phyloP scores from a whole-genome alignment of 2,888 invertebrate species.

The Mallateleia sp. region DNA sequence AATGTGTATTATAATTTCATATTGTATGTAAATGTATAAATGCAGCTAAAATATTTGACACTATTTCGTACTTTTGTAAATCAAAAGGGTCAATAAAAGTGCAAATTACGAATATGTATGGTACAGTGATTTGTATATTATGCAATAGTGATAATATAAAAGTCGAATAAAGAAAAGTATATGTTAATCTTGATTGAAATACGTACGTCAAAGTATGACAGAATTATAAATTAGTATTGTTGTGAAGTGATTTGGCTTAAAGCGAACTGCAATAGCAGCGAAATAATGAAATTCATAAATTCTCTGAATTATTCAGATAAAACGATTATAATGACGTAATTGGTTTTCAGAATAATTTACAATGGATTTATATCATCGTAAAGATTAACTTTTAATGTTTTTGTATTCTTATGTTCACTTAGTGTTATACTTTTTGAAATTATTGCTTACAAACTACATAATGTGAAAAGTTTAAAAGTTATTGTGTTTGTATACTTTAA shows the following conservation, averaged over 20 bases:
- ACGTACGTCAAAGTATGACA: slow-evolving; percentile 53
- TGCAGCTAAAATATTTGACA: too few relatives aligned
- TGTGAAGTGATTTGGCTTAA: slow-evolving; percentile 27
- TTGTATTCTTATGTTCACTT: too few relatives aligned
- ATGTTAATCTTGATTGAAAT: slow-evolving; percentile 57
- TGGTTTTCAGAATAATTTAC: neutral
- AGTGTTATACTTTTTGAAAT: too few relatives aligned
- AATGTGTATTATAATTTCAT: too few relatives aligned
- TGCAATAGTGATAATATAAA: neutral
- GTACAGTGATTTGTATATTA: slow-evolving; percentile 12
- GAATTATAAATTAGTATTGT: slow-evolving; percentile 61
- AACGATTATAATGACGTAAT: neutral
- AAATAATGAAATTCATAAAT: slow-evolving; percentile 26
- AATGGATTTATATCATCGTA: neutral
- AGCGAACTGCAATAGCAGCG: slow-evolving; percentile 11
- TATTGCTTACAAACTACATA: too few relatives aligned
- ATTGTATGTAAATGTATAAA: too few relatives aligned
- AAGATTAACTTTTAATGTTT: too few relatives aligned
- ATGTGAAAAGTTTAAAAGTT: too few relatives aligned
- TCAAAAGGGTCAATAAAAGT: slow-evolving; percentile 4
- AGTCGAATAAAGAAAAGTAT: neutral
- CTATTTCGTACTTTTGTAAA: too few relatives aligned
- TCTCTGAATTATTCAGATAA: slow-evolving; percentile 17
- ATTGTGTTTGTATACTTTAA: too few relatives aligned
- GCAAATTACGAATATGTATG: slow-evolving; percentile 15